Evolutionary conservation across 1,140 invertebrate species (phyloP).

Genomic region (Tribolium castaneum): DNA sequence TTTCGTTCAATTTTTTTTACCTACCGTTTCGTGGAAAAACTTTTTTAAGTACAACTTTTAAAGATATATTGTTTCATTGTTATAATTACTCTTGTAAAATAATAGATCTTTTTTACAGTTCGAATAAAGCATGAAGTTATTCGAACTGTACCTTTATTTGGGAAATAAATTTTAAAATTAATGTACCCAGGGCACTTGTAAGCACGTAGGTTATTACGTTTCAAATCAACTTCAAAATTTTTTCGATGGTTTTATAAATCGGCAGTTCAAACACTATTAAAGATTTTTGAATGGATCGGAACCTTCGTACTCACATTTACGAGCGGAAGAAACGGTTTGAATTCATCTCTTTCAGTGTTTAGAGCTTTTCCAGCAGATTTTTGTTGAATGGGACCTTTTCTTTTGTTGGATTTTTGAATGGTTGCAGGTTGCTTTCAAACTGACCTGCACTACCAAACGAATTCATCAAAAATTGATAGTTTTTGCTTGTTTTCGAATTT

Average conservation of each 20-base stretch:
- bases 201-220: not conserved
- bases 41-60: too few relatives aligned
- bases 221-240: not conserved
- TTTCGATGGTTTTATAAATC: not conserved
- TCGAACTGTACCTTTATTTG: too few relatives aligned
- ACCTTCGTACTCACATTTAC: not conserved
- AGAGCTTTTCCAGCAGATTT: not conserved
- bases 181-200: not conserved
- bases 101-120: too few relatives aligned
- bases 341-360: not conserved
- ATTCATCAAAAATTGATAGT: not conserved
- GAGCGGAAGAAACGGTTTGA: not conserved
- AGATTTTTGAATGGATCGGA: not conserved
- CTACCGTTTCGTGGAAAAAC: too few relatives aligned
- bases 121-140: too few relatives aligned
- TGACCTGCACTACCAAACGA: not conserved
- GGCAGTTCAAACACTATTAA: not conserved
- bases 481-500: not conserved
- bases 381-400: not conserved
- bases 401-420: not conserved
- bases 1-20: too few relatives aligned
- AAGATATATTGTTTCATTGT: too few relatives aligned
- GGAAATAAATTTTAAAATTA: too few relatives aligned
- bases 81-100: too few relatives aligned
- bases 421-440: not conserved